Base-by-base conservation (phyloP, 2,888 invertebrate species). In the Drosophila neutralis region DNA sequence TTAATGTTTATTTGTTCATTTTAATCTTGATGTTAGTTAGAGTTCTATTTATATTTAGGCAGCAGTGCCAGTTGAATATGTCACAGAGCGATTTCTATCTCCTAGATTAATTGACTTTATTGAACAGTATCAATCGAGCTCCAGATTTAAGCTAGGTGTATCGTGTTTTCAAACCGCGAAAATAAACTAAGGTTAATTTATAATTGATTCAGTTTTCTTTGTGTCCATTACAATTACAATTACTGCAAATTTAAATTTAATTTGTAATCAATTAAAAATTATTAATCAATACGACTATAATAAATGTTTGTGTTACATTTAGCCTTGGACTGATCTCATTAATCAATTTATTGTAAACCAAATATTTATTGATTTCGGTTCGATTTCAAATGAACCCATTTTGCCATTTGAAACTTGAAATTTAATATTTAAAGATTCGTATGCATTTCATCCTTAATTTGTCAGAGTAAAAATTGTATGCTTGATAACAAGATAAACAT, bases 401-500 rank as follows among this genome's bases (percentile, higher is more conserved):
- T 15, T 45, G 21, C 13, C 21, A 21, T 21, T 13, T 7, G 2
- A 21, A 45, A 7, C 21, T 13, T 27, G 24, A 24, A 45, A 45
- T 45, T 15, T 15, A 45, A 42, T 42, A 42, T 42, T 21, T 13
- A 6, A 1, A 2, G 21, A 42, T 6, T 42, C 21, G 42, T 45
- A 15, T 45, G 45, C 8, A 15, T 27, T 24, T 27, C 45, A 8
- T 15, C 21, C 42, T 21, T 52, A 38, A 51, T 51, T 38, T 51
- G 36, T 21, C 60, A 31, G n/a, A 5, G 36, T 40, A 38, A 18
- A 21, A 42, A 21, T 15, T 18, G 1, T 33, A 10, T 24, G 42
- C 31, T 18, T 51, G 29, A 61, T 24, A 52, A 13, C 29, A 51
- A 60, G 27, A 27, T 45, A 24, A 24, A 24, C 45, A 45, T 15